Percentiles rank a stretch among this genome's conserved stretches.
phyloP scores from a whole-genome alignment of 2,797 vertebrate species.

The Cetoscarus ocellatus region DNA sequence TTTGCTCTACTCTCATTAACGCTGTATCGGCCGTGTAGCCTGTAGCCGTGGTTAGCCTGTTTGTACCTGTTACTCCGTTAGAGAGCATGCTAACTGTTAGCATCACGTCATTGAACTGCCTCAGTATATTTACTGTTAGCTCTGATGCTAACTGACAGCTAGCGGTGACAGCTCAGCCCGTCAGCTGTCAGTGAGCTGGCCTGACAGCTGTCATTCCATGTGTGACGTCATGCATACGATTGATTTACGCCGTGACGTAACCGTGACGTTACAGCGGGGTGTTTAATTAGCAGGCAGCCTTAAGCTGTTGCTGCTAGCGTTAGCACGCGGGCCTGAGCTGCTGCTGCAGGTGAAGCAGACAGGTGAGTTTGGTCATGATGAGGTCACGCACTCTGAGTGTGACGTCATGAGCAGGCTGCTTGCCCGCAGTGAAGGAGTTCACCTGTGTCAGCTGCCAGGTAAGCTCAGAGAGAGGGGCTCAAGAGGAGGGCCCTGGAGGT shows the following conservation, averaged over 20 bases:
- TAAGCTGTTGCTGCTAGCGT: background rate
- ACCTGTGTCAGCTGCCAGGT: too few species aligned
- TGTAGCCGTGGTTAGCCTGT: background rate
- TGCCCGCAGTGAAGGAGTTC: too few species aligned
- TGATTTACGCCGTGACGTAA: background rate
- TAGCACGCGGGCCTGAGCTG: too few species aligned
- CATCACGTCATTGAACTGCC: background rate
- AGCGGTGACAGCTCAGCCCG: background rate
- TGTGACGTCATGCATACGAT: background rate
- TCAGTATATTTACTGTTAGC: background rate
- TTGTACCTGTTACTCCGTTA: too few species aligned
- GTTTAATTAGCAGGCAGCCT: background rate
- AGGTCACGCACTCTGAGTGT: too few species aligned
- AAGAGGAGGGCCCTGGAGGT: too few species aligned
- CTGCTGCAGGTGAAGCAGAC: too few species aligned
- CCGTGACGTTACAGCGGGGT: background rate
- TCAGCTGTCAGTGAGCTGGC: background rate
- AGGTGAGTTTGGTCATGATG: too few species aligned
- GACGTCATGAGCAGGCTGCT: too few species aligned
- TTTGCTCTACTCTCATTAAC: too few species aligned
- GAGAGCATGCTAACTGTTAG: slow-evolving; percentile 3
- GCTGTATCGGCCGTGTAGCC: background rate
- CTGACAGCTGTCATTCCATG: background rate
- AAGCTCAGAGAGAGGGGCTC: too few species aligned
- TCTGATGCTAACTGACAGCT: background rate